A percentile compares a stretch with the other conserved stretches of the same genome.
Conservation (phyloP, 2,113 vertebrate genomes). For the Tor tambroides region DNA sequence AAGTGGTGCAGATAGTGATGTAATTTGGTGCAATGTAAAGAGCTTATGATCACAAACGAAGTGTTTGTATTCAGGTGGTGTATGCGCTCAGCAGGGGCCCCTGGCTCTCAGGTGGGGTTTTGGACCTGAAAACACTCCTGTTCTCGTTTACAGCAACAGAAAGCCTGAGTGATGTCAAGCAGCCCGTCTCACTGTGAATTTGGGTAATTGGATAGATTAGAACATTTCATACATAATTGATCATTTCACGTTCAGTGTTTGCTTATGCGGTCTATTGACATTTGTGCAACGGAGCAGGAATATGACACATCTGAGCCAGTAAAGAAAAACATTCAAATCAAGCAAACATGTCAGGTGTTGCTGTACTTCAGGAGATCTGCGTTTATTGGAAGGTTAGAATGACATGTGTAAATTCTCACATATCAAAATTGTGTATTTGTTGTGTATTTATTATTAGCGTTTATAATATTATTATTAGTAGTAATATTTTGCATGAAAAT, state of each 20-base stretch:
- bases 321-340: not conserved
- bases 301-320: not conserved
- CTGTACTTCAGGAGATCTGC: not conserved
- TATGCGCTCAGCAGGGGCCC: slow-evolving; percentile 1
- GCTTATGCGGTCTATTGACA: not conserved
- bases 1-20: slow-evolving; percentile 8
- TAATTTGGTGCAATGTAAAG: slow-evolving; percentile 14
- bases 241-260: slow-evolving; percentile 29
- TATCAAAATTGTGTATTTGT: too few relatives aligned
- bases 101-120: not conserved
- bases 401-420: not conserved
- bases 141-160: not conserved
- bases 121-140: not conserved
- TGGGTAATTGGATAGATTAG: slow-evolving; percentile 4
- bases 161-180: slow-evolving; percentile 1
- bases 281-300: not conserved
- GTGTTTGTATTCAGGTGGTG: not conserved
- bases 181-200: not conserved
- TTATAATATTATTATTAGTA: too few relatives aligned
- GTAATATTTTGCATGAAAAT: too few relatives aligned
- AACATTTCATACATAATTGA: slow-evolving; percentile 36
- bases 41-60: slow-evolving; percentile 3
- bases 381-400: not conserved
- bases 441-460: too few relatives aligned
- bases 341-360: not conserved